A percentile compares a stretch with the other conserved stretches of the same genome.
Evolutionary conservation across 2,113 vertebrate species (phyloP).

Genomic region (Fulmarus glacialis): DNA sequence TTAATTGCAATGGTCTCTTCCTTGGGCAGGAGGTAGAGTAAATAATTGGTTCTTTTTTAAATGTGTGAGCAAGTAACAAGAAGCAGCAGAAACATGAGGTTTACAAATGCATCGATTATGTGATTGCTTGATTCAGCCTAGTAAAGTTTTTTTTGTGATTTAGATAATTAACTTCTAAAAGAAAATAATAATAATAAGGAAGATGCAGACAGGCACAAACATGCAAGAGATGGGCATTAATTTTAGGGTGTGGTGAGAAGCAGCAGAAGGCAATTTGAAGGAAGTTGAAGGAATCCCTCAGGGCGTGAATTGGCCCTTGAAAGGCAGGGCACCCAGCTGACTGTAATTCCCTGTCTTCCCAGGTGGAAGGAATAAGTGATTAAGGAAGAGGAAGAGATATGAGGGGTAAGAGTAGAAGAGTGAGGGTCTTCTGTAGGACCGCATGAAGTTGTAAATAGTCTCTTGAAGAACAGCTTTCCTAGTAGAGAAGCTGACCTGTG

Average conservation of each 20-base stretch:
- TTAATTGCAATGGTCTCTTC: background rate
- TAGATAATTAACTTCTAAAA: background rate
- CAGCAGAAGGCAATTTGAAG: background rate
- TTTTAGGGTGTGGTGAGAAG: background rate
- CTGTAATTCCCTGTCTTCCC: background rate
- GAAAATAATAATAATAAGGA: background rate
- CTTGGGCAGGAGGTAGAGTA: background rate
- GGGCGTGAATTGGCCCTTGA: background rate
- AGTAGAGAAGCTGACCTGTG: fast-evolving
- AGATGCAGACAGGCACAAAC: background rate
- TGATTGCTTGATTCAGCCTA: background rate
- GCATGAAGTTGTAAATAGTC: fast-evolving
- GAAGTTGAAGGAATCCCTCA: background rate
- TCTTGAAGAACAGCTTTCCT: background rate
- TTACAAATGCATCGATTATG: background rate
- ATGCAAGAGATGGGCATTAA: background rate
- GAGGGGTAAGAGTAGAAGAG: fast-evolving
- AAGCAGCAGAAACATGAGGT: background rate
- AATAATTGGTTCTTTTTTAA: background rate
- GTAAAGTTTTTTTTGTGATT: background rate
- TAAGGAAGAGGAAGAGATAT: background rate
- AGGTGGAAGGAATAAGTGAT: background rate
- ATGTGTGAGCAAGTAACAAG: background rate
- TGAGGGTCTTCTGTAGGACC: background rate
- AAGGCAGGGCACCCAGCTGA: background rate